Evolutionary conservation across 2,888 invertebrate genomes (phyloP), one percentile per base, ranked within the genome.

Genomic region (Eurytoma adleriae): DNA sequence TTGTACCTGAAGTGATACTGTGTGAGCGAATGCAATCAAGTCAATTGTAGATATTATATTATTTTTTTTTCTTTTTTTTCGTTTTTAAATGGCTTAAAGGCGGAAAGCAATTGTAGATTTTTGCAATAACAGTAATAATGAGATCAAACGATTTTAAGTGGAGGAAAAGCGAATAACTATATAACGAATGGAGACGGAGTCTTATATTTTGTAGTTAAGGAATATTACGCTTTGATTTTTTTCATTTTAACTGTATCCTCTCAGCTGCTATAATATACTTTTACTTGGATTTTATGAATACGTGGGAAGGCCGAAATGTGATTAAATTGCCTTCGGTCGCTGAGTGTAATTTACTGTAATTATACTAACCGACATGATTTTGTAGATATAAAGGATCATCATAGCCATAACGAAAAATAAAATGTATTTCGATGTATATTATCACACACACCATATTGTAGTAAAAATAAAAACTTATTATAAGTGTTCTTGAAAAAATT

Each of bases 271-370:
- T 27, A 71, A 5, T 61, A 69, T 79, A 30, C 52, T 14, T 61
- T 69, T 78, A 61, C 13, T 66, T 69, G 64, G 30, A 64, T 68
- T 77, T 80, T 54, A 67, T 30, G 71, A 40, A 78, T 59, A 74
- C 59, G 24, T 78, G 73, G 59, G 27, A 64, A 16, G 48, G 24
- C 71, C 74, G 66, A 70, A 20, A 50, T 59, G 78, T 74, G 74
- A 78, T 81, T 74, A 61, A 78, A 81, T 81, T 71, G 57, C 81
- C 57, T 74, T 81, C 74, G 78, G 75, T 59, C 52, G 61, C 40
- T 62, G 78, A 79, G 76, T 79, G 78, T 81, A 81, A 81, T 79
- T 75, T 76, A 68, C 56, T 78, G 74, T 81, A 78, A 78, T 81
- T 77, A 80, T 77, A 74, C 78, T 76, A 81, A 78, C 74, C 69